phyloP scores from a whole-genome alignment of 2,797 vertebrate species.

The Gambelia wislizenii region DNA sequence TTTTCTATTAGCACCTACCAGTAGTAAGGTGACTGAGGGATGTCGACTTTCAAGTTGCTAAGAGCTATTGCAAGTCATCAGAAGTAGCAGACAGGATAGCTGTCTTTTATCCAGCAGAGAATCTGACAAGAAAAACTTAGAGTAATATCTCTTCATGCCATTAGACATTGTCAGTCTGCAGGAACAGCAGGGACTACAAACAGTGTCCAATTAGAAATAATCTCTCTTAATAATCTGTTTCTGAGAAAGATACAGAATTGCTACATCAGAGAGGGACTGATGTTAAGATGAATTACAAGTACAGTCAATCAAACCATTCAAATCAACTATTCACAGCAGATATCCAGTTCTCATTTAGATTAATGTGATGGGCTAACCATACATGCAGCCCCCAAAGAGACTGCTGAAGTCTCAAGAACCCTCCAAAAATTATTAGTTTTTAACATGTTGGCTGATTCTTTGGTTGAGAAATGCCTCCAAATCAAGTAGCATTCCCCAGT shows the following conservation, averaged over 20 bases:
- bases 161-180: neutral
- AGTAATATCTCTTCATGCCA: neutral
- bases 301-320: neutral
- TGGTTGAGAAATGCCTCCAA: no score
- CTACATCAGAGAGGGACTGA: neutral
- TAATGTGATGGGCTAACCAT: neutral
- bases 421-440: no score
- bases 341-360: neutral
- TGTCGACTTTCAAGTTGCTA: neutral
- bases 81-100: neutral
- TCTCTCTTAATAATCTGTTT: neutral
- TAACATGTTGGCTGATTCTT: no score
- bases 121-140: neutral
- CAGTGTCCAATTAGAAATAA: neutral
- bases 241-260: no score
- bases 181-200: neutral
- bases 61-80: neutral
- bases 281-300: neutral
- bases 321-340: neutral
- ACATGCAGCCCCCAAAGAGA: no score
- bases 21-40: neutral
- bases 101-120: neutral
- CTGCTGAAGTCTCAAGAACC: no score
- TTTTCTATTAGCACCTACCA: neutral
- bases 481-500: no score